Conservation (phyloP, 1,140 invertebrate genomes). For the Drosophila teissieri region DNA sequence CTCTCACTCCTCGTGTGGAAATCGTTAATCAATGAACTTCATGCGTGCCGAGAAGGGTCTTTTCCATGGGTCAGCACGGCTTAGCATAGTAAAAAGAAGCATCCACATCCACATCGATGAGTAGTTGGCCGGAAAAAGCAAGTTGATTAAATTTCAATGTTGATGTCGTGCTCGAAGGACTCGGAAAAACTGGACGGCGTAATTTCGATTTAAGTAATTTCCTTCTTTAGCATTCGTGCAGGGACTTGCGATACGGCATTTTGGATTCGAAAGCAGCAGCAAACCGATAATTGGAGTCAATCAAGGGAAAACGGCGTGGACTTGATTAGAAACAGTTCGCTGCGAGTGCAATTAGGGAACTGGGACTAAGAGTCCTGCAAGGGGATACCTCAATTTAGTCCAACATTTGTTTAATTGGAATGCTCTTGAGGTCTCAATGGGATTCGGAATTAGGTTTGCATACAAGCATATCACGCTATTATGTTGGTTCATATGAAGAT, state of each 20-base stretch:
- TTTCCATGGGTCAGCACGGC: conserved; percentile 51
- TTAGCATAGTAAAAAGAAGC: conserved; percentile 77
- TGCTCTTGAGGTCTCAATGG: not conserved
- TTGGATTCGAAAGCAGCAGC: not conserved
- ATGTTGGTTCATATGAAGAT: too few relatives aligned
- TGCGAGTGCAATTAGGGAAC: conserved; percentile 24
- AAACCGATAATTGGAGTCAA: conserved; percentile 72
- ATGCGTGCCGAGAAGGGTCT: conserved; percentile 43
- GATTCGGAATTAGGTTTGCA: too few relatives aligned
- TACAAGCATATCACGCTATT: not conserved
- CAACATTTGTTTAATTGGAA: not conserved
- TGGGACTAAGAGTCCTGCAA: not conserved
- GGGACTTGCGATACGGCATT: conserved; percentile 43
- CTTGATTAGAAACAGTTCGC: conserved; percentile 40
- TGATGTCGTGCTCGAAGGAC: conserved; percentile 47
- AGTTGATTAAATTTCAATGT: conserved; percentile 82
- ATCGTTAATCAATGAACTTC: conserved; percentile 84
- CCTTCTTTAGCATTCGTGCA: conserved; percentile 63
- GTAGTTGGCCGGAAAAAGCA: conserved; percentile 71
- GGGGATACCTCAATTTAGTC: conserved; percentile 10
- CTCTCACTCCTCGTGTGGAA: conserved; percentile 54
- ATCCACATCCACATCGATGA: conserved; percentile 43
- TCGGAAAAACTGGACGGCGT: conserved; percentile 27
- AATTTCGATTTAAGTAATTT: conserved; percentile 79
- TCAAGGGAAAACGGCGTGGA: conserved; percentile 40